A percentile compares a stretch with the other conserved stretches of the same genome.
Conservation (phyloP, 2,113 vertebrate genomes). For the Boulengeromyrus knoepffleri region DNA sequence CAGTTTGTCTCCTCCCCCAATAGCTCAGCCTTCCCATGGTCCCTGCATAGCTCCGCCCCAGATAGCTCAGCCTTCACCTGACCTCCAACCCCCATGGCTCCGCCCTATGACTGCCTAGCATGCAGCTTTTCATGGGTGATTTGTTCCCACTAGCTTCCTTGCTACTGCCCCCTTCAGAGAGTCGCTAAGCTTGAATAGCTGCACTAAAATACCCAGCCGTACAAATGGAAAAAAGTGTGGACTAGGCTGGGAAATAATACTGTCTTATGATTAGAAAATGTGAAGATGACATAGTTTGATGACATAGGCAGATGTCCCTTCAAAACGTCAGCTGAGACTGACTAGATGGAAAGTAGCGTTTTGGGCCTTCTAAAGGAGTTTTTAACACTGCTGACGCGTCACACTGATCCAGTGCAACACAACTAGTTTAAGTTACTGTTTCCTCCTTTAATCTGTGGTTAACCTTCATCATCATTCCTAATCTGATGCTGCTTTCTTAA, state of each 20-base stretch:
- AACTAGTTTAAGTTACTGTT: not conserved
- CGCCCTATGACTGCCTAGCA: not conserved
- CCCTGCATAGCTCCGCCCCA: not conserved
- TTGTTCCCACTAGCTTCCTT: not conserved
- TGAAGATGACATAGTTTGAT: not conserved
- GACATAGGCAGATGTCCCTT: not conserved
- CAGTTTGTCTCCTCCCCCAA: not conserved
- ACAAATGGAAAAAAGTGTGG: not conserved
- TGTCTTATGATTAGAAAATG: not conserved
- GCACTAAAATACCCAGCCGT: not conserved
- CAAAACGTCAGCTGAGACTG: not conserved
- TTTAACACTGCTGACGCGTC: not conserved
- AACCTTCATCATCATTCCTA: not conserved
- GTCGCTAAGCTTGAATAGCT: not conserved
- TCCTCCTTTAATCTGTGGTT: not conserved
- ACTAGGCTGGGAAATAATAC: not conserved
- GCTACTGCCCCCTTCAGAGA: not conserved
- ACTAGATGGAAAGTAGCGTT: not conserved
- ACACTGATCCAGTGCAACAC: not conserved
- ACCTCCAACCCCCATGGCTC: not conserved
- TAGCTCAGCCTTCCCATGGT: not conserved
- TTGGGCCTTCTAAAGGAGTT: not conserved
- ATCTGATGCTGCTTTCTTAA: not conserved
- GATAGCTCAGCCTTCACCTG: not conserved
- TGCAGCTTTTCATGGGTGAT: not conserved